Evolutionary conservation across 2,113 vertebrate genomes (phyloP), one percentile per base, ranked within the genome.

Genomic region (Gadus chalcogrammus): DNA sequence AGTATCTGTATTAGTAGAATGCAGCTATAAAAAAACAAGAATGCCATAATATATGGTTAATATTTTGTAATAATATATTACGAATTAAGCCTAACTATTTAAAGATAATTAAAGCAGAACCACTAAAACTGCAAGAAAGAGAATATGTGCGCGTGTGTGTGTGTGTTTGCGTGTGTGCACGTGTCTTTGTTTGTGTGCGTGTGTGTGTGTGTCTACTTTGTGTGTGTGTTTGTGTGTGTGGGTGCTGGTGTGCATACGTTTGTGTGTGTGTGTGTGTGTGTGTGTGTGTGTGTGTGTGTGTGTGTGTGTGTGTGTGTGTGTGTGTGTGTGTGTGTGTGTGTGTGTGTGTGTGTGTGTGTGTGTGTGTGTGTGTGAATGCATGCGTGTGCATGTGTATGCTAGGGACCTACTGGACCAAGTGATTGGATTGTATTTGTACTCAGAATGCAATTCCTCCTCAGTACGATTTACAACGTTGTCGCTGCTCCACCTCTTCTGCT

Each of bases 381-480:
- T 59, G 58, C n/a, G 15, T 59, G 59, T 9, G 22, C 18, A n/a
- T 61, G 59, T 61, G 18, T 20, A 22, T 22, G 12, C 22, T 15
- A 27, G 24, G 9, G 22, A 62, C 15, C 22, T 22, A 27, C 59
- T 28, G 24, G 55, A 6, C 56, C 56, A 66, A 38, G 35, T 70
- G 38, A 70, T 53, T 48, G 61, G 61, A 42, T 70, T 55, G 28
- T n/a, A 58, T 58, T 9, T 64, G 22, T 15, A 48, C 61, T 64
- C 24, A 53, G 69, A 64, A 70, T 48, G 53, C 17, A 35, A 58
- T 64, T 52, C 52, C 53, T 64, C 22, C 18, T 63, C 61, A 63
- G 61, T 62, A 27, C 42, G 56, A 71, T 64, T 56, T 27, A 65
- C 58, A 11, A 52, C 15, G 31, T 58, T 64, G 24, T 58, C 28